Evolutionary conservation across 2,113 vertebrate genomes (phyloP).

Genomic region (Pangasianodon hypophthalmus): DNA sequence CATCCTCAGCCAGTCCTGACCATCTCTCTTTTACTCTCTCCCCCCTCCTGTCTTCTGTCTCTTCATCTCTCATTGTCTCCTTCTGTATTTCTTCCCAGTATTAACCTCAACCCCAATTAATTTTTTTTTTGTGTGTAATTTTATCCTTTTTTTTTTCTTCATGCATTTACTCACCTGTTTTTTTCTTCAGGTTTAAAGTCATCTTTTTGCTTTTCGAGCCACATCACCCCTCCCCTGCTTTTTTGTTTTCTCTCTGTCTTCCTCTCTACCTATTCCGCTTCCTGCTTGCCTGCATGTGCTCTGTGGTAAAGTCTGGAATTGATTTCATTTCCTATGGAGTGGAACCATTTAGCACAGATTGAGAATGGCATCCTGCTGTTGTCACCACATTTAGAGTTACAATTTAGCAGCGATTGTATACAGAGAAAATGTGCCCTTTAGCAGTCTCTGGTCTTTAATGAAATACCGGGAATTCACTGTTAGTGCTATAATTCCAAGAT

Average conservation of each 20-base stretch:
- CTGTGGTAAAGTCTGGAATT: constrained; percentile 60
- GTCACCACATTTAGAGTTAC: constrained; percentile 47
- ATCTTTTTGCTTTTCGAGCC: background rate
- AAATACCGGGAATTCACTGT: background rate
- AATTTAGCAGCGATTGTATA: constrained; percentile 43
- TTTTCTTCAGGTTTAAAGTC: background rate
- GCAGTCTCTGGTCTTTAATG: constrained; percentile 6
- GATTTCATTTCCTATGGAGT: constrained; percentile 67
- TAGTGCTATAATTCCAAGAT: background rate
- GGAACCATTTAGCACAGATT: constrained; percentile 62
- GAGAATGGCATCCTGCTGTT: constrained; percentile 52
- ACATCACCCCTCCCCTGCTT: background rate
- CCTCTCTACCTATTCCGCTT: constrained; percentile 5
- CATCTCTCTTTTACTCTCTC: constrained; percentile 37
- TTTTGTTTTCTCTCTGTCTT: background rate
- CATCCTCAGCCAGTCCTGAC: constrained; percentile 32
- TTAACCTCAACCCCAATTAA: background rate
- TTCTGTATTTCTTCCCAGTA: background rate
- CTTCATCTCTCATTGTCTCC: constrained; percentile 10
- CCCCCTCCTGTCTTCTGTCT: background rate
- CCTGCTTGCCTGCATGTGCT: constrained; percentile 52
- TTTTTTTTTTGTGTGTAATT: background rate
- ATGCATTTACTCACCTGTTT: constrained; percentile 34
- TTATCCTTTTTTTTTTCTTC: background rate
- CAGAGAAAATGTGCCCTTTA: constrained; percentile 3